phyloP scores from a whole-genome alignment of 1,140 invertebrate genomes.

The Helicoverpa zea region DNA sequence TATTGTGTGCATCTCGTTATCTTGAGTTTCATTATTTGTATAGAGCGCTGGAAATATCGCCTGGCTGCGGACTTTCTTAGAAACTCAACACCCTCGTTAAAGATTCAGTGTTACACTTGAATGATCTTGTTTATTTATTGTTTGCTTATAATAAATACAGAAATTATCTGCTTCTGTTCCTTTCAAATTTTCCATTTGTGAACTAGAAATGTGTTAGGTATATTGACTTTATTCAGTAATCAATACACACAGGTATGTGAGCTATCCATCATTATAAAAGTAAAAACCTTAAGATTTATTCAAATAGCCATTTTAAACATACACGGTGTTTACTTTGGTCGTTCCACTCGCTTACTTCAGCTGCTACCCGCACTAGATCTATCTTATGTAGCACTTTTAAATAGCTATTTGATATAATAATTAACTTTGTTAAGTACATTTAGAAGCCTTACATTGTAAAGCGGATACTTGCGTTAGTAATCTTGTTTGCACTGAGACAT shows the following conservation, averaged over 20 bases:
- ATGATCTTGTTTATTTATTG: constrained; percentile 13
- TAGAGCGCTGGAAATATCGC: constrained; percentile 52
- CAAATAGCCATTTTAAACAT: too few species aligned
- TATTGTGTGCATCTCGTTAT: constrained; percentile 69
- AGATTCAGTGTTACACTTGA: constrained; percentile 40
- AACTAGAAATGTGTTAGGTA: too few species aligned
- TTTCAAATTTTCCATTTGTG: neutral
- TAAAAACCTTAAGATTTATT: too few species aligned
- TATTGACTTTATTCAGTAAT: too few species aligned
- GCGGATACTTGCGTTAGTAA: constrained; percentile 48
- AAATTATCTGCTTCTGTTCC: neutral
- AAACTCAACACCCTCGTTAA: constrained; percentile 38
- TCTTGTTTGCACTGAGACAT: constrained; percentile 55
- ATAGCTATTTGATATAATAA: constrained; percentile 25
- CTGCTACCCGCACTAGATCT: too few species aligned
- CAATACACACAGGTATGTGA: too few species aligned
- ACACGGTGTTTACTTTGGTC: too few species aligned
- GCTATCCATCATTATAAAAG: too few species aligned
- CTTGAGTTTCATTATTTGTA: constrained; percentile 62
- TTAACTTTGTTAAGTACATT: constrained; percentile 51
- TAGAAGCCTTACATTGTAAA: constrained; percentile 49
- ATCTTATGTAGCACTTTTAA: neutral
- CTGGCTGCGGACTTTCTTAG: constrained; percentile 17
- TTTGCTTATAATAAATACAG: neutral
- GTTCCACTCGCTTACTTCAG: too few species aligned